Conservation (phyloP, 2,113 vertebrate species). For the Myiagra hebetior region DNA sequence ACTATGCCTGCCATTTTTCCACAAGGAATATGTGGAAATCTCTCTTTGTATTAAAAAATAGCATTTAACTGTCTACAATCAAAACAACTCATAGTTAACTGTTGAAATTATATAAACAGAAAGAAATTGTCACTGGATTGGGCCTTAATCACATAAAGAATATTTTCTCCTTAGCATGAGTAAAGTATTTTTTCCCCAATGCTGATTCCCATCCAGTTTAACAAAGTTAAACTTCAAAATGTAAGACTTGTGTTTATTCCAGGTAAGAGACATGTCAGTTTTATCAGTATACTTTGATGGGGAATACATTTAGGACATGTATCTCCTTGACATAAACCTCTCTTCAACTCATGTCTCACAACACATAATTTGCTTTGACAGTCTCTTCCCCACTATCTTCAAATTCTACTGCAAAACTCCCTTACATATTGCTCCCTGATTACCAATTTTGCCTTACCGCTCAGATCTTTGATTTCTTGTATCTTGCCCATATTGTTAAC, state of each 20-base stretch:
- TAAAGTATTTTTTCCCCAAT: not conserved
- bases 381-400: not conserved
- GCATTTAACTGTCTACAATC: not conserved
- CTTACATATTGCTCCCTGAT: not conserved
- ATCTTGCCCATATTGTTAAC: not conserved
- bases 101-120: not conserved
- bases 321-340: not conserved
- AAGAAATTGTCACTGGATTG: not conserved
- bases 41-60: not conserved
- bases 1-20: not conserved
- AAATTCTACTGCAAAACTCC: not conserved
- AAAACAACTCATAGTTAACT: not conserved
- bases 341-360: rapidly evolving
- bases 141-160: not conserved
- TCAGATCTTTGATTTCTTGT: not conserved
- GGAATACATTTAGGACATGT: not conserved
- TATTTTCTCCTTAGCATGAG: not conserved
- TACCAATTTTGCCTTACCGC: not conserved
- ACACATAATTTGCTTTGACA: not conserved
- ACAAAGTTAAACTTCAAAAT: not conserved
- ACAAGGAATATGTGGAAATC: not conserved
- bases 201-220: not conserved
- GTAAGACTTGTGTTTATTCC: not conserved
- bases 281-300: not conserved
- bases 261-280: not conserved